A percentile compares a stretch with the other conserved stretches of the same genome.
These are phyloP conservation scores for Rhorus exstirpatorius DNA, from an alignment of 2,888 invertebrate genomes.

Conservation along the genomic window DNA sequence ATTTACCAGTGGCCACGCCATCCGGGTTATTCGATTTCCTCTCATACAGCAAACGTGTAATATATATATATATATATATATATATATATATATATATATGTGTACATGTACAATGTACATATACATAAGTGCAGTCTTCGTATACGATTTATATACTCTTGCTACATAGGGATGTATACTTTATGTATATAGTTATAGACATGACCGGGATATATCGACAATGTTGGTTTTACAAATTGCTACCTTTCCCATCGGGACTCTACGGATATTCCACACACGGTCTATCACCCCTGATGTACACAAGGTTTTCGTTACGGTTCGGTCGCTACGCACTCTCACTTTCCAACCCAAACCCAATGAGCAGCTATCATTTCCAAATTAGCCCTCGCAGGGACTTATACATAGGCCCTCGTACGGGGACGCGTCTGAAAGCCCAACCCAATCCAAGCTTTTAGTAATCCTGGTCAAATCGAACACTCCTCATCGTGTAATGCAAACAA, in stretches of 20 bases:
- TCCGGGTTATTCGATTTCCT: constrained; percentile 55
- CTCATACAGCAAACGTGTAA: constrained; percentile 31
- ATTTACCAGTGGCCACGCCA: constrained; percentile 50
- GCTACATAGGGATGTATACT: constrained; percentile 10
- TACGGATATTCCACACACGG: constrained; percentile 53
- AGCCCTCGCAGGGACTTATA: no score
- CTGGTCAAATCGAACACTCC: no score
- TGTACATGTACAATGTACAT: constrained; percentile 9
- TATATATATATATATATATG: neutral
- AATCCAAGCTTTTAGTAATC: no score
- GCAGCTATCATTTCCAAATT: no score
- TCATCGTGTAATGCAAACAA: no score
- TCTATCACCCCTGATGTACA: constrained; percentile 40
- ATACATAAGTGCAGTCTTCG: neutral
- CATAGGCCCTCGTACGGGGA: no score
- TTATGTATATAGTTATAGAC: constrained; percentile 16
- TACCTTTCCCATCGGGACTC: constrained; percentile 53
- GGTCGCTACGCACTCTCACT: no score
- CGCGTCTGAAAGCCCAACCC: no score
- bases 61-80: neutral
- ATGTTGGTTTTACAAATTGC: constrained; percentile 70
- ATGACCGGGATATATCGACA: constrained; percentile 57
- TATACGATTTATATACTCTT: constrained; percentile 46
- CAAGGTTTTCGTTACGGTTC: no score
- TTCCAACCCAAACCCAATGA: no score